Evolutionary conservation across 2,888 invertebrate genomes (phyloP).

Genomic region (Drosophila maculinotata): DNA sequence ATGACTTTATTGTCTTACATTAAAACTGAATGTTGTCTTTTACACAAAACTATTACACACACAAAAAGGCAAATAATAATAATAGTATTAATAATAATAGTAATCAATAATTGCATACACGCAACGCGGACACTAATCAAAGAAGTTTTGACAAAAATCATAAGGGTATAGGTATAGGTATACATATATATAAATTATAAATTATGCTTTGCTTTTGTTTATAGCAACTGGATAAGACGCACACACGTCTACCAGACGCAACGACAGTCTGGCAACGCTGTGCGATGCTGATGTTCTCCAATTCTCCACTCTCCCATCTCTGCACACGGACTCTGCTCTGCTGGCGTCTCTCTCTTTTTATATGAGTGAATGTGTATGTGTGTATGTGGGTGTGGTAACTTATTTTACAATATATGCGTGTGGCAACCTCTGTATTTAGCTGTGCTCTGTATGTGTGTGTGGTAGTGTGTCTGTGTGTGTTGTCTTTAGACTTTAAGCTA

Average conservation of each 20-base stretch:
- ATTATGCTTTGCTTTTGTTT: slow-evolving; percentile 18
- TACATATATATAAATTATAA: slow-evolving; percentile 31
- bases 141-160: slow-evolving; percentile 22
- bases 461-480: slow-evolving; percentile 20
- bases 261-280: slow-evolving; percentile 28
- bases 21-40: slow-evolving; percentile 62
- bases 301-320: background rate
- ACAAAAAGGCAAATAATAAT: slow-evolving; percentile 42
- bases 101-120: slow-evolving; percentile 42
- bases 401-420: slow-evolving; percentile 70
- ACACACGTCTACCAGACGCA: slow-evolving; percentile 3
- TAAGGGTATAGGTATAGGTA: slow-evolving; percentile 21
- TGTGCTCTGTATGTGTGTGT: slow-evolving; percentile 42
- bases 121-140: slow-evolving; percentile 34
- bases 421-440: slow-evolving; percentile 61
- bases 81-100: slow-evolving; percentile 31
- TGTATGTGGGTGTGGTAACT: slow-evolving; percentile 53
- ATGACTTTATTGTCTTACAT: slow-evolving; percentile 66
- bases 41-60: slow-evolving; percentile 51
- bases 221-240: slow-evolving; percentile 29
- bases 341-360: slow-evolving; percentile 10
- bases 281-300: slow-evolving; percentile 17
- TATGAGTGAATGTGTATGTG: slow-evolving; percentile 29
- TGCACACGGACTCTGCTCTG: slow-evolving; percentile 21
- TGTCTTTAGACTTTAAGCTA: slow-evolving; percentile 54